Evolutionary conservation across 1,140 invertebrate species (phyloP), one percentile per base, ranked within the genome.

Genomic region (Globodera rostochiensis): DNA sequence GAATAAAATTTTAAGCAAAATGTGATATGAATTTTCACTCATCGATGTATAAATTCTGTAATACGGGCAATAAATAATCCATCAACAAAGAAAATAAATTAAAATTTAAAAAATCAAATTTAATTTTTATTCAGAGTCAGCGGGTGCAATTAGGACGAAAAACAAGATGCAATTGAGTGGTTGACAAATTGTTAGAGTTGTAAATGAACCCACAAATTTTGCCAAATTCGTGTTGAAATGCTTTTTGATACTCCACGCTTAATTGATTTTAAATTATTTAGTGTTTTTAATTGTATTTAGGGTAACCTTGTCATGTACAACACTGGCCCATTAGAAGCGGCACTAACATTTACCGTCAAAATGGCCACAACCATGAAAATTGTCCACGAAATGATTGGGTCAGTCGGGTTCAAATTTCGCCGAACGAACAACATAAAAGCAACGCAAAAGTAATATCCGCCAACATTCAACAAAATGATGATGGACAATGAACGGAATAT

Each of bases 391-490:
- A 45, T 49, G 53, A 64, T 64, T 60, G 53, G 53, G 25, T 46
- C 21, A 60, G 46, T 45, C 3, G 53, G 9, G 36, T 15, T 57
- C 21, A 47, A 50, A 60, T 49, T 46, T n/a, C n/a, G 74, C 53
- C 15, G 64, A 45, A 57, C 74, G 46, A 57, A 7, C 53, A 76
- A 7, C 50, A 15, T 19, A 47, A 47, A 3, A 76, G 15, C 47
- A 45, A 25, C 50, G 45, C 36, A 13, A 76, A 76, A 49, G 45
- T 50, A 57, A 76, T 76, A 76, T 2, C 74, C 74, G n/a, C 74
- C 74, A 53, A 76, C 53, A 76, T 76, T 76, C 45, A 76, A 76
- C 25, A 76, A 60, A 50, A 47, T 7, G 36, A 76, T 76, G 36
- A 50, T 50, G 45, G 57, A 57, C 53, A 76, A 64, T n/a, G 74